Percentiles rank a stretch among this genome's conserved stretches.
phyloP scores from a whole-genome alignment of 2,888 invertebrate genomes.

The Apantesis nais region DNA sequence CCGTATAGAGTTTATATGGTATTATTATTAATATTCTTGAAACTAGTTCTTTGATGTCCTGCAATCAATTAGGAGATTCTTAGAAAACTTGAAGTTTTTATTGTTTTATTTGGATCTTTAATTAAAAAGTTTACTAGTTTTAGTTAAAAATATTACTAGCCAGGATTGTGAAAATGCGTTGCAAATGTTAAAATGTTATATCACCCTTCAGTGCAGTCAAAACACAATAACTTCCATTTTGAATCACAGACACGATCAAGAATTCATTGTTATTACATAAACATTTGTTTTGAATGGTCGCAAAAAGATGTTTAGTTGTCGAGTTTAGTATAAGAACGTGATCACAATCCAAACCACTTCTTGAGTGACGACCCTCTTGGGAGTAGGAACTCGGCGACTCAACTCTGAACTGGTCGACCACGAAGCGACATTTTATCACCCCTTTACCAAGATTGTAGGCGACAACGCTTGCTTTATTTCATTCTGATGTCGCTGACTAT shows the following conservation, averaged over 20 bases:
- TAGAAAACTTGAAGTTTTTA: neutral
- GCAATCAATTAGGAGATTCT: neutral
- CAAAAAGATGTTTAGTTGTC: slow-evolving; percentile 34
- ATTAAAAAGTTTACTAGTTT: neutral
- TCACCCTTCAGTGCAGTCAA: neutral
- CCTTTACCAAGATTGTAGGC: slow-evolving; percentile 22
- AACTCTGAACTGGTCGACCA: slow-evolving; percentile 8
- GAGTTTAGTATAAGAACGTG: slow-evolving; percentile 35
- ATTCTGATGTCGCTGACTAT: neutral
- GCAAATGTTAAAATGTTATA: neutral
- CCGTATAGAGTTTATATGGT: too few species aligned
- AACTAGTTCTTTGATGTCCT: neutral
- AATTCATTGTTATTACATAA: slow-evolving; percentile 5
- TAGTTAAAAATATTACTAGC: too few species aligned
- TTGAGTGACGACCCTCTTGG: slow-evolving; percentile 28
- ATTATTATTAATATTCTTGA: too few species aligned
- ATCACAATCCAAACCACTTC: slow-evolving; percentile 31
- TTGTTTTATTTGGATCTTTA: neutral
- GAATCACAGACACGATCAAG: neutral
- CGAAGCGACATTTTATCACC: slow-evolving; percentile 24
- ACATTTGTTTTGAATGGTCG: neutral
- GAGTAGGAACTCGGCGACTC: slow-evolving; percentile 9
- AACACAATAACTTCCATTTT: neutral
- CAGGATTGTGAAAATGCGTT: too few species aligned
- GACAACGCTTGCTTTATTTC: neutral